Conservation (phyloP, 2,888 invertebrate genomes). For the Buathra laborator region DNA sequence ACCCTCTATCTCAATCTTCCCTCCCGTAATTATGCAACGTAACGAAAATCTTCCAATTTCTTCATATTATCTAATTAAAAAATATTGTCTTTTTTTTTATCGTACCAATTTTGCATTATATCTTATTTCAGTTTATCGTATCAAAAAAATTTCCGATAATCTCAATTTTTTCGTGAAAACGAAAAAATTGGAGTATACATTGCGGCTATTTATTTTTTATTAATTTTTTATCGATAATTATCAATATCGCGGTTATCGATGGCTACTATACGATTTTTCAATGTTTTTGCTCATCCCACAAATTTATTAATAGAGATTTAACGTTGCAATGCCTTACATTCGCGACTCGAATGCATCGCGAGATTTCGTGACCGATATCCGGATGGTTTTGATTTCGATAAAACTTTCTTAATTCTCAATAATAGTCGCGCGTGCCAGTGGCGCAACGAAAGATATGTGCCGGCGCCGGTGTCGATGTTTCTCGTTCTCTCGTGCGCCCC, state of each 20-base stretch:
- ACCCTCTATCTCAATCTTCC: slow-evolving; percentile 19
- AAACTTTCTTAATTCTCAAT: slow-evolving; percentile 38
- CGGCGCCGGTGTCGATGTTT: slow-evolving; percentile 21
- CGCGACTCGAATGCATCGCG: neutral
- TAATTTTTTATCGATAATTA: no score
- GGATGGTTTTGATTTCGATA: neutral
- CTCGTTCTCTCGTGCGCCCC: slow-evolving; percentile 32
- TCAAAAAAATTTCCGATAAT: neutral
- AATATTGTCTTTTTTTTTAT: neutral
- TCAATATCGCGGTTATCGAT: no score
- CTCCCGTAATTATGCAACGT: slow-evolving; percentile 39
- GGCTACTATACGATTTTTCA: no score
- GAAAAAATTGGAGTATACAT: no score
- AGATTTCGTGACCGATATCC: neutral
- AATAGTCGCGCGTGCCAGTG: slow-evolving; percentile 33
- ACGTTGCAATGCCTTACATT: neutral
- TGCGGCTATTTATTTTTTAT: no score
- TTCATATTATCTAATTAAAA: slow-evolving; percentile 43
- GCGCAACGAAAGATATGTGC: neutral
- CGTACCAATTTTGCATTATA: neutral
- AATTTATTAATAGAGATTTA: neutral
- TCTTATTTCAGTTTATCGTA: neutral
- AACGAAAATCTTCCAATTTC: slow-evolving; percentile 43
- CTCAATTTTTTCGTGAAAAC: no score
- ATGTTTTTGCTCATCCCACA: no score